Base-by-base conservation (phyloP, 2,888 invertebrate species). In the Pterobdella sp. region DNA sequence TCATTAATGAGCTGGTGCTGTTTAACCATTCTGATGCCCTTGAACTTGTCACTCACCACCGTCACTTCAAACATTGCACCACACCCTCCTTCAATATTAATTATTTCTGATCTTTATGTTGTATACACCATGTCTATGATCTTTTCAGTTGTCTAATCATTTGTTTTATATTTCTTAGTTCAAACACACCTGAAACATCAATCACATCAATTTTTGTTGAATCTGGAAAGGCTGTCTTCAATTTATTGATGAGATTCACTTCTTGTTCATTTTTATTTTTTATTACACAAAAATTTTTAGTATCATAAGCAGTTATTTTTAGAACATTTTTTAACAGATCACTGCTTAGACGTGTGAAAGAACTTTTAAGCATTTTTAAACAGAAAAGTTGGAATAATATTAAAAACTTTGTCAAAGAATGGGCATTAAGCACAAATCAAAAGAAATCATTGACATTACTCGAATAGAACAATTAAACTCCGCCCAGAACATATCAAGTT, bases 1-100 rank as follows among this genome's bases (percentile, higher is more conserved):
- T 76, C 75, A 72, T 74, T 76, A n/a, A 76, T 68, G 71, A 76
- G 69, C 49, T 76, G 66, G 67, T 76, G 76, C 34, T 76, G 76
- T 22, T 69, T 14, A 7, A 76, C 69, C 7, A 76, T 76, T 37
- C 73, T 65, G 31, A 68, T 72, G 14, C 76, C 76, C 32, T 68
- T 42, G 69, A 76, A 76, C 26, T 75, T 72, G 66, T 68, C 65
- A 32, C 72, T 52, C 14, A 72, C 74, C 4, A 77, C 56, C 14
- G 73, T 65, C 31, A 76, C 72, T 31, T 75, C 74, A 68, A 75
- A 76, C 76, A 75, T 77, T 2, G 75, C 72, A 3, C 76, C 76
- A 74, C 77, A 76, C 2, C 76, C 76, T 63, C 76, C 76, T 74
- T 63, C 14, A 68, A 36, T 35, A 22, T 42, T 42, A 7, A 42